Percentiles rank a stretch among this genome's conserved stretches.
Evolutionary conservation across 1,140 invertebrate genomes (phyloP).

Genomic region (Cydia amplana): DNA sequence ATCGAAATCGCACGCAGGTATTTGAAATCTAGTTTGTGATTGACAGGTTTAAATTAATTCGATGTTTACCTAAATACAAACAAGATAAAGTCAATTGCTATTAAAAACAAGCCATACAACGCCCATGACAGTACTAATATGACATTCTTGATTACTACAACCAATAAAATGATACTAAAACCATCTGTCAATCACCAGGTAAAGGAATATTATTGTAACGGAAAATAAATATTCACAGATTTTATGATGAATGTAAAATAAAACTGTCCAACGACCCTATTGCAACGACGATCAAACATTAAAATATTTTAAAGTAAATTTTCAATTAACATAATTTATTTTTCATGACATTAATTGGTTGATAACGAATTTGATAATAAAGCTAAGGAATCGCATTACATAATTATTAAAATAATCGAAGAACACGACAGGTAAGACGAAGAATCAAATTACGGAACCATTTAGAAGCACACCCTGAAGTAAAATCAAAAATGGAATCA

Average conservation of each 20-base stretch:
- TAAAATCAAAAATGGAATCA: slow-evolving; percentile 22
- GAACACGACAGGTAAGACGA: not conserved
- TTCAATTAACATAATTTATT: not conserved
- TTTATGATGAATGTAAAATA: not conserved
- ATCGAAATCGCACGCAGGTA: no score
- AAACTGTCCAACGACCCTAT: not conserved
- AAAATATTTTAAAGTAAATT: not conserved
- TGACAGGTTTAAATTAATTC: no score
- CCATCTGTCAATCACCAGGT: no score
- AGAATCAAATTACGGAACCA: not conserved
- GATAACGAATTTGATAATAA: not conserved
- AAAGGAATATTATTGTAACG: not conserved
- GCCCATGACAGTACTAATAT: no score
- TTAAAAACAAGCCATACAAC: no score
- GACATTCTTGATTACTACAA: no score
- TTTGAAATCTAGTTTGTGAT: no score
- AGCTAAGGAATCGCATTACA: not conserved
- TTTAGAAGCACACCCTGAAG: not conserved
- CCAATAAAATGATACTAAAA: no score
- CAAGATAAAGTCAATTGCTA: no score
- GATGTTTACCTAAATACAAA: no score
- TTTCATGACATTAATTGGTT: not conserved
- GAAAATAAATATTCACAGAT: not conserved
- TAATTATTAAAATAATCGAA: slow-evolving; percentile 8
- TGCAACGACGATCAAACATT: not conserved